Evolutionary conservation across 2,888 invertebrate genomes (phyloP), one percentile per base, ranked within the genome.

Genomic region (Monoplex corrugatus): DNA sequence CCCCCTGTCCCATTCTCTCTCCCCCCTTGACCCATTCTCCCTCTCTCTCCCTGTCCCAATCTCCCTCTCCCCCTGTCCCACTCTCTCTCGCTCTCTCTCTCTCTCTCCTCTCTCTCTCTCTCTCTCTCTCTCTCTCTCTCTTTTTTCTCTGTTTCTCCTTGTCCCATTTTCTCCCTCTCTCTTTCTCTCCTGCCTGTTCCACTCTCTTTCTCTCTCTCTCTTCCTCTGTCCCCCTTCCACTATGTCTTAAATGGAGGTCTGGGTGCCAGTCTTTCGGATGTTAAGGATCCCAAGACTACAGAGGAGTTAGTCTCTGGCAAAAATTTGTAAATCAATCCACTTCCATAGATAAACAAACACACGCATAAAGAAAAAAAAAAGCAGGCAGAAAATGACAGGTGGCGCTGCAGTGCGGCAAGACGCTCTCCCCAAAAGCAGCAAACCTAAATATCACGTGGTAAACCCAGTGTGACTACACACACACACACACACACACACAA

Each of bases 101-200:
- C 68, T 28, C 68, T n/a, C 5, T n/a, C 23, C 68, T 68, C 68
- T 68, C 68, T 68, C 68, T 68, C 68, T 68, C 68, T 68, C 68
- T 68, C 68, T 68, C 68, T 50, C 50, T 13, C 50, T 13, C 50
- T 13, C 50, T 68, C 68, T 68, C 68, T 68, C 68, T 68, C 68
- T 68, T n/a, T 68, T n/a, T n/a, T n/a, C 68, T 13, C 50, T 13
- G 10, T 13, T 16, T 50, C 50, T 50, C 50, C 16, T 16, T 50
- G 10, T 50, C 50, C 16, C 50, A 13, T 16, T 50, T 16, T 50
- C 50, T 50, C 50, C 16, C 50, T 50, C 50, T 50, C 50, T 50
- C 50, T 50, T 16, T 50, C 50, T 50, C 50, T 50, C 50, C 50
- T 50, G 10, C 50, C 50, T 50, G 10, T 50, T 16, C 16, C 50